phyloP scores from a whole-genome alignment of 23 tunicate species.

The Trididemnum nubilum region DNA sequence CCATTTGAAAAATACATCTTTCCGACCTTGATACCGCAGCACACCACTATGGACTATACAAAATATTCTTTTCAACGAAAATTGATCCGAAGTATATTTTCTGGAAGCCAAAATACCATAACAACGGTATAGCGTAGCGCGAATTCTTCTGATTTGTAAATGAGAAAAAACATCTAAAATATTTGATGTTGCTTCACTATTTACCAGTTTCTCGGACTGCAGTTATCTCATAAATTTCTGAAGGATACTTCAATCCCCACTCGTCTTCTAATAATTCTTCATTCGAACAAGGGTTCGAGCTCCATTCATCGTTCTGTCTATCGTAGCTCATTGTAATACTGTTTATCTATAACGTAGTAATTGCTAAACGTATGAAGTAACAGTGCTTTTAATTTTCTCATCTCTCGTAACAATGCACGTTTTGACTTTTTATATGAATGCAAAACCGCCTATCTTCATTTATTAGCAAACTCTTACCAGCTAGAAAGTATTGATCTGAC shows the following conservation, averaged over 20 bases:
- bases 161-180: not conserved
- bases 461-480: not conserved
- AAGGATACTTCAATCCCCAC: not conserved
- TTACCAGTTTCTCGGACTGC: not conserved
- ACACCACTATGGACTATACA: not conserved
- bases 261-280: not conserved
- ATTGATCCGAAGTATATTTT: not conserved
- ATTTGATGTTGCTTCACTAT: not conserved
- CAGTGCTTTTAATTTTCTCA: not conserved
- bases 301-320: not conserved
- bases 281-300: slow-evolving; percentile 2
- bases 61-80: not conserved
- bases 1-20: not conserved
- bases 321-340: not conserved
- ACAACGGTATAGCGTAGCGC: not conserved
- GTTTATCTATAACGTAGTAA: not conserved
- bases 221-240: not conserved
- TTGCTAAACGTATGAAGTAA: not conserved
- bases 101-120: not conserved
- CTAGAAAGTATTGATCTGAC: not conserved
- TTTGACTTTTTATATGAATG: not conserved
- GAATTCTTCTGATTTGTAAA: not conserved
- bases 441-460: not conserved
- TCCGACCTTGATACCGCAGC: slow-evolving; percentile 1
- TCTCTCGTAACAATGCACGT: slow-evolving; percentile 1